A percentile compares a stretch with the other conserved stretches of the same genome.
These are phyloP conservation scores for Rhinoraja longicauda DNA, from an alignment of 2,797 vertebrate species.

Conservation along the genomic window DNA sequence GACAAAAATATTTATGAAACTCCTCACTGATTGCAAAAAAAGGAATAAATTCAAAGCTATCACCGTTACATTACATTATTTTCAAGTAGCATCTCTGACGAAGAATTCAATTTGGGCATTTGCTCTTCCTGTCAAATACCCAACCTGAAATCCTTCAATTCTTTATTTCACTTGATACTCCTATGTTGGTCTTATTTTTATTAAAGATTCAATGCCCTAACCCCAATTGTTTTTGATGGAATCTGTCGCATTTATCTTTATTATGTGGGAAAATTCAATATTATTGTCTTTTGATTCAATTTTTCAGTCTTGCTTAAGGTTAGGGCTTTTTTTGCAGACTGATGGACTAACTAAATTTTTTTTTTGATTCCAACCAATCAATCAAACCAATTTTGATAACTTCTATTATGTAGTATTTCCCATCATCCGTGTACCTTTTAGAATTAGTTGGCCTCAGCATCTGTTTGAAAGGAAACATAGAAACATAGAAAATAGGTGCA, in stretches of 20 bases:
- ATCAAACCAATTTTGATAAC: too few relatives aligned
- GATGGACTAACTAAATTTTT: neutral
- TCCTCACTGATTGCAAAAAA: neutral
- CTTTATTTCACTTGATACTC: neutral
- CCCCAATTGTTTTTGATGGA: neutral
- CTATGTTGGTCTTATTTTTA: neutral
- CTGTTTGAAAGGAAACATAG: neutral
- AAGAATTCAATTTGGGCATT: neutral
- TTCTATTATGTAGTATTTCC: neutral
- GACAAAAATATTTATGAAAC: neutral
- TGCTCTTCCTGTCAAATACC: neutral
- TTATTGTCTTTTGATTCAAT: neutral
- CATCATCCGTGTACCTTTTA: neutral
- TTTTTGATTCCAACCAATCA: neutral
- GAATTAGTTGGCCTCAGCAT: neutral
- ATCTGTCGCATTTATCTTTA: neutral
- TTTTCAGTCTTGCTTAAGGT: neutral
- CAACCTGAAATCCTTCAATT: neutral
- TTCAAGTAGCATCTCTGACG: neutral
- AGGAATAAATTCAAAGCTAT: too few relatives aligned
- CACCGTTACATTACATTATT: neutral
- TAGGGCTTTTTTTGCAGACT: neutral
- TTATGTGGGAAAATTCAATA: neutral
- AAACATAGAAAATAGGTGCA: too few relatives aligned
- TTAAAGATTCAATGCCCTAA: neutral